Conservation (phyloP, 2,797 vertebrate genomes). For the Sarcophilus harrisii region DNA sequence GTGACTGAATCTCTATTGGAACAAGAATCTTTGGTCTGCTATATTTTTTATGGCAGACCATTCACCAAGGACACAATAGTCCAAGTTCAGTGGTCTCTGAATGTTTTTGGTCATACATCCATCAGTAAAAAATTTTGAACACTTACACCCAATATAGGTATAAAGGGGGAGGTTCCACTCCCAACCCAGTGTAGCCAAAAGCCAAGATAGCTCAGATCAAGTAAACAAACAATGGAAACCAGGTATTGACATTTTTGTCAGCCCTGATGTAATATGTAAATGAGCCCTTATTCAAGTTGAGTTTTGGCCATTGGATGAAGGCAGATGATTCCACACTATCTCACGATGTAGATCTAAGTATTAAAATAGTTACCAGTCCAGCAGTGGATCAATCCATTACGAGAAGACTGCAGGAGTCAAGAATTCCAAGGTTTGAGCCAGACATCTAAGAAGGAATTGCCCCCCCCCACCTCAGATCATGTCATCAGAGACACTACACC, state of each 20-base stretch:
- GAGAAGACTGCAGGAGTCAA: background rate
- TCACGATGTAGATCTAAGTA: background rate
- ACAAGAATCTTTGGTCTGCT: background rate
- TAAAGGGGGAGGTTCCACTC: background rate
- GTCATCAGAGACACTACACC: background rate
- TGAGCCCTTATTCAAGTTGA: background rate
- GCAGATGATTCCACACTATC: background rate
- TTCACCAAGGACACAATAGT: background rate
- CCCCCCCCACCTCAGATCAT: background rate
- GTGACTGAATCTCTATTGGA: background rate
- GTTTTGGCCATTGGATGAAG: background rate
- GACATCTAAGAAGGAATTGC: background rate
- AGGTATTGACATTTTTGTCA: background rate
- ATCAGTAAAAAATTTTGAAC: background rate
- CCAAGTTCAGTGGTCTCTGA: background rate
- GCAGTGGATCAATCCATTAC: background rate
- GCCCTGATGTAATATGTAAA: background rate
- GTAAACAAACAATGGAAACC: background rate
- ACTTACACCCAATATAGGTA: background rate
- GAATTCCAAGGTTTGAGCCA: background rate
- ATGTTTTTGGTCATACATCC: background rate
- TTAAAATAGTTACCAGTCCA: background rate
- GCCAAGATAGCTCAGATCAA: background rate
- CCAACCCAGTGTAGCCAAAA: background rate
- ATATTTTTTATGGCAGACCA: background rate